Conservation (phyloP, 2,797 vertebrate genomes). For the Sternarchorhynchus goeldii region DNA sequence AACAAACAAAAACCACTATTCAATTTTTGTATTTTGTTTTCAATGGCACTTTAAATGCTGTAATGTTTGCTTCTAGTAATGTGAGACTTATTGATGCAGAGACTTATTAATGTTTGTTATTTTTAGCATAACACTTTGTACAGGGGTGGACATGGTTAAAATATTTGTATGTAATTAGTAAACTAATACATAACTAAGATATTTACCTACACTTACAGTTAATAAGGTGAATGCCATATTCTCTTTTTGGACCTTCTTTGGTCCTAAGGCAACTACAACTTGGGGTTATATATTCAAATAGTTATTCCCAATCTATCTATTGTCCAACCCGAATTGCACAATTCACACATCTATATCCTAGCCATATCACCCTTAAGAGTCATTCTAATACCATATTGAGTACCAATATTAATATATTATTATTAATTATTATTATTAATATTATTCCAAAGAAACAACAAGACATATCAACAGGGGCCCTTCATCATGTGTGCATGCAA, state of each 20-base stretch:
- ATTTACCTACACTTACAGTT: constrained; percentile 39
- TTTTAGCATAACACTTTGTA: not conserved
- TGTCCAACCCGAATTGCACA: constrained; percentile 15
- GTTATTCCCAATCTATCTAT: constrained; percentile 21
- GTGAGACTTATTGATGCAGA: too few relatives aligned
- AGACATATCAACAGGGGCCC: too few relatives aligned
- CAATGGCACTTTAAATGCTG: too few relatives aligned
- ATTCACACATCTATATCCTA: constrained; percentile 3
- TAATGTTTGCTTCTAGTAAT: too few relatives aligned
- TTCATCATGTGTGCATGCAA: too few relatives aligned
- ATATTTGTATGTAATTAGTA: not conserved
- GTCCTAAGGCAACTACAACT: constrained; percentile 42
- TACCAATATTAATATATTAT: too few relatives aligned
- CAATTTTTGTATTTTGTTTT: too few relatives aligned
- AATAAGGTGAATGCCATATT: constrained; percentile 8
- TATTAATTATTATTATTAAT: too few relatives aligned
- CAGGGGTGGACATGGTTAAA: too few relatives aligned
- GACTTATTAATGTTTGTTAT: not conserved
- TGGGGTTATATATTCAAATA: constrained; percentile 45
- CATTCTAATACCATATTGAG: not conserved
- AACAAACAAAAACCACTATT: too few relatives aligned
- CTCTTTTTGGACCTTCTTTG: constrained; percentile 25
- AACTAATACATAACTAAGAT: constrained; percentile 21
- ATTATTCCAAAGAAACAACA: too few relatives aligned
- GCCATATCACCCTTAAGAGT: not conserved